Evolutionary conservation across 2,113 vertebrate species (phyloP).

Genomic region (Prochilodus magdalenae): DNA sequence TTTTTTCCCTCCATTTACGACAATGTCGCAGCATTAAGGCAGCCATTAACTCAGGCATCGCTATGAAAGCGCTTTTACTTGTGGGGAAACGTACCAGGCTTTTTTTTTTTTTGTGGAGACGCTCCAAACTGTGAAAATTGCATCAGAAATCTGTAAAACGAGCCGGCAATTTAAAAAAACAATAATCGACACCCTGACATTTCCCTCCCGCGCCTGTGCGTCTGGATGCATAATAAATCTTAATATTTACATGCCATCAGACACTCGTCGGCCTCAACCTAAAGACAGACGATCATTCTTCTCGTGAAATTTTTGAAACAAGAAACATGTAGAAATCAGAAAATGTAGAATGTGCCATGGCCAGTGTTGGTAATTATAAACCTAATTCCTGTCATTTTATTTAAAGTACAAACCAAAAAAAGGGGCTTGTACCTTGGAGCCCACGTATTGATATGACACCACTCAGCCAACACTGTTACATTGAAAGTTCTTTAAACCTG

Average conservation of each 20-base stretch:
- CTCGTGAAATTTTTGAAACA: too few relatives aligned
- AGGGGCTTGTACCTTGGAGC: too few relatives aligned
- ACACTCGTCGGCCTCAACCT: conserved; percentile 15
- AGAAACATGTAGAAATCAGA: too few relatives aligned
- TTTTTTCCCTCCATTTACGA: conserved; percentile 57
- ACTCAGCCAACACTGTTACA: too few relatives aligned
- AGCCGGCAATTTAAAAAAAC: conserved; percentile 68
- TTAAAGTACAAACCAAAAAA: too few relatives aligned
- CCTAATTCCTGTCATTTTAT: too few relatives aligned
- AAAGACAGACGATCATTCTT: too few relatives aligned
- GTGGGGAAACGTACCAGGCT: conserved; percentile 55
- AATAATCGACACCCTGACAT: conserved; percentile 58
- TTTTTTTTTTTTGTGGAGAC: conserved; percentile 62
- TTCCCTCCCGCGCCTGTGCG: conserved; percentile 32
- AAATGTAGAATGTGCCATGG: too few relatives aligned
- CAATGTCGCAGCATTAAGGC: conserved; percentile 43
- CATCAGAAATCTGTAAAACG: conserved; percentile 63
- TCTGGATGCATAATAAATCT: conserved; percentile 35
- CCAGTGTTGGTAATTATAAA: too few relatives aligned
- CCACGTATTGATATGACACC: too few relatives aligned
- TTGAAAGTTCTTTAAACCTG: too few relatives aligned
- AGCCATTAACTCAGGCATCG: conserved; percentile 50
- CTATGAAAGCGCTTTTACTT: conserved; percentile 61
- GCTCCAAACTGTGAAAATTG: conserved; percentile 65
- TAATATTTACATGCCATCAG: conserved; percentile 50